phyloP scores from a whole-genome alignment of 2,797 vertebrate genomes.

The Aphelocoma californica region DNA sequence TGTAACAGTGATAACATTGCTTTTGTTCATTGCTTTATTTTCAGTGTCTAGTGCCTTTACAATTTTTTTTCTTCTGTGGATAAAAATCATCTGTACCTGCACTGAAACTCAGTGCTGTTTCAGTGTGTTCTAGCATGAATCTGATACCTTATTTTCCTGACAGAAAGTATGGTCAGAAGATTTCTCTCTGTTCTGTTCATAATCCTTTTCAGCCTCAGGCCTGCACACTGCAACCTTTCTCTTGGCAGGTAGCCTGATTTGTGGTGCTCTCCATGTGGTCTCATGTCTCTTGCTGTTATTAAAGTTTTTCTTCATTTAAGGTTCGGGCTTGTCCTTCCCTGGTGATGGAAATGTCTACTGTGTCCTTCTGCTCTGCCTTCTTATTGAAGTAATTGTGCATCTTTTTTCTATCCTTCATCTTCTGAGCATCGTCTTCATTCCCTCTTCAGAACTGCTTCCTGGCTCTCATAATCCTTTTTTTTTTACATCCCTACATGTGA shows the following conservation, averaged over 20 bases:
- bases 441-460: background rate
- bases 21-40: background rate
- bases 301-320: background rate
- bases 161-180: background rate
- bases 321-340: background rate
- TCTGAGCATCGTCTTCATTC: background rate
- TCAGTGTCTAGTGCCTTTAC: background rate
- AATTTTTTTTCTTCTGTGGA: background rate
- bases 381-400: background rate
- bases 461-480: background rate
- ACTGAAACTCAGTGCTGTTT: background rate
- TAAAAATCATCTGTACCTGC: background rate
- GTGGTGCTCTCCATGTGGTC: background rate
- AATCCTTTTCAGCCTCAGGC: background rate
- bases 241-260: background rate
- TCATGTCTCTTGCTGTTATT: background rate
- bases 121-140: background rate
- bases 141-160: background rate
- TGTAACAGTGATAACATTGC: background rate
- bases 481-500: background rate
- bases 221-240: background rate
- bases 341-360: background rate
- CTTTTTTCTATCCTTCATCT: background rate
- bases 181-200: background rate
- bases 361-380: background rate